phyloP scores from a whole-genome alignment of 2,797 vertebrate genomes.

The Smutsia temminckii region DNA sequence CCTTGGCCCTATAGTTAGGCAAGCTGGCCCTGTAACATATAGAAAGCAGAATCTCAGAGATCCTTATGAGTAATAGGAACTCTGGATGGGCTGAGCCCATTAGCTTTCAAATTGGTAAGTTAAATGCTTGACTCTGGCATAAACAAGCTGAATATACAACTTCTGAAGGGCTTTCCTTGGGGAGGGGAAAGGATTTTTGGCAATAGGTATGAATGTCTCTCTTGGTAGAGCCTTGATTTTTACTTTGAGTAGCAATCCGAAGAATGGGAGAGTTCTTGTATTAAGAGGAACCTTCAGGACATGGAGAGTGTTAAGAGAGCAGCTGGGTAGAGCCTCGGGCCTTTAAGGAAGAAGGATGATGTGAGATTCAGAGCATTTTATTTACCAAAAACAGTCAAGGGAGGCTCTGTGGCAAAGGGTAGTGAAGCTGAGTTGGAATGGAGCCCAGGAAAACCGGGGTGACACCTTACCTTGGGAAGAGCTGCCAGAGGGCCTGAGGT shows the following conservation, averaged over 20 bases:
- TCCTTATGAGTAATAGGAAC: neutral
- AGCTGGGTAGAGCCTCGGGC: neutral
- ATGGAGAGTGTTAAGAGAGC: neutral
- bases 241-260: neutral
- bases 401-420: neutral
- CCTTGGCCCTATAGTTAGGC: neutral
- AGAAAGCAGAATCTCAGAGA: neutral
- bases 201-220: neutral
- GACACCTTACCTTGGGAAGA: neutral
- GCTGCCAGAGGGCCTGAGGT: neutral
- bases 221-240: slow-evolving; percentile 12
- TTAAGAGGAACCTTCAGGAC: neutral
- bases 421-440: neutral
- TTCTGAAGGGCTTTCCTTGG: neutral
- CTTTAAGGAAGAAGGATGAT: neutral
- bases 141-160: neutral
- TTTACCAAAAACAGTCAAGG: neutral
- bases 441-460: neutral
- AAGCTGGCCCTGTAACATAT: neutral
- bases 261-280: neutral
- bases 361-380: neutral
- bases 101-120: neutral
- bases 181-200: neutral
- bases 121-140: neutral
- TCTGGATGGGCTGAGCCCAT: neutral